phyloP scores from a whole-genome alignment of 2,797 vertebrate species.

The Botia almorhae region DNA sequence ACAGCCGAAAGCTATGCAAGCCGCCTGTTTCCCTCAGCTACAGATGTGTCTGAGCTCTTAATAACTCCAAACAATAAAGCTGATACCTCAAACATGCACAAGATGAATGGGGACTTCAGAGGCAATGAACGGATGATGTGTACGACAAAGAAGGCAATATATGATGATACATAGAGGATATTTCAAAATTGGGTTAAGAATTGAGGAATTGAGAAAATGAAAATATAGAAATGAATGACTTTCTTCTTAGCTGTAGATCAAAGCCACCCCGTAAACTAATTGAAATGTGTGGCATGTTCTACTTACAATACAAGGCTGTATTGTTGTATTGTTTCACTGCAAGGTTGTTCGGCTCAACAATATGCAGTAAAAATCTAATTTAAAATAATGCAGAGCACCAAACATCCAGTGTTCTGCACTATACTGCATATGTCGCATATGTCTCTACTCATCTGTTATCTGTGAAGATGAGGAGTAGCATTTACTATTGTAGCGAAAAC shows the following conservation, averaged over 20 bases:
- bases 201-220: constrained; percentile 34
- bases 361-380: constrained; percentile 3
- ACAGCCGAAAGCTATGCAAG: not conserved
- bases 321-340: no score
- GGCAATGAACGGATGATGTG: constrained; percentile 28
- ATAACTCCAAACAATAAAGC: constrained; percentile 36
- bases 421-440: not conserved
- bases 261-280: constrained; percentile 27
- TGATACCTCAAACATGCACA: constrained; percentile 3
- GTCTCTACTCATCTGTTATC: no score
- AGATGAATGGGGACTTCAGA: constrained; percentile 18
- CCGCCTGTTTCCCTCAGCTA: not conserved
- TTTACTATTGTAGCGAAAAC: no score
- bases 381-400: not conserved
- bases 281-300: constrained; percentile 39
- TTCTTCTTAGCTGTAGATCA: constrained; percentile 41
- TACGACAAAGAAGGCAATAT: constrained; percentile 18
- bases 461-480: no score
- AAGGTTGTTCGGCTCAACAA: not conserved
- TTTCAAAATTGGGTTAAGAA: constrained; percentile 31
- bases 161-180: constrained; percentile 37
- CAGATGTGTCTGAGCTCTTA: constrained; percentile 31
- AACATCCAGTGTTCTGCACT: not conserved
- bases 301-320: constrained; percentile 30
- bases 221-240: constrained; percentile 40